phyloP scores from a whole-genome alignment of 2,888 invertebrate species.

The Microplitis manilae region DNA sequence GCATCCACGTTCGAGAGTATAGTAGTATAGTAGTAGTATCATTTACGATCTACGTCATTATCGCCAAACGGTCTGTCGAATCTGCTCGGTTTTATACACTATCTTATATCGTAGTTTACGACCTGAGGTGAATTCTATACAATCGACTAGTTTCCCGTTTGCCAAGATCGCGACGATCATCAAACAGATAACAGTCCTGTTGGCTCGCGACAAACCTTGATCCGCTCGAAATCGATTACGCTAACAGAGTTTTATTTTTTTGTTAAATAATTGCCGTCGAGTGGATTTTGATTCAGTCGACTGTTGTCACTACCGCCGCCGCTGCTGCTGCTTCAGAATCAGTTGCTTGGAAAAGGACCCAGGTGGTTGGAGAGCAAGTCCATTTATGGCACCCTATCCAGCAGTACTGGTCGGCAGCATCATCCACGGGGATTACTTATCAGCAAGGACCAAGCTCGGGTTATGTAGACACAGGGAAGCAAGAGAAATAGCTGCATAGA shows the following conservation, averaged over 20 bases:
- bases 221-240: slow-evolving; percentile 15
- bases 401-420: background rate
- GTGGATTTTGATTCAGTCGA: background rate
- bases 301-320: too few species aligned
- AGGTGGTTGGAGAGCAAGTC: background rate
- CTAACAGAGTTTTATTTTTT: background rate
- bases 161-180: slow-evolving; percentile 28
- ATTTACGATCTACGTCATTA: slow-evolving; percentile 36
- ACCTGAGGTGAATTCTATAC: slow-evolving; percentile 22
- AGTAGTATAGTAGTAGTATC: slow-evolving; percentile 14
- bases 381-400: background rate
- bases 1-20: background rate
- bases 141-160: slow-evolving; percentile 25
- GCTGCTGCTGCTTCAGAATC: background rate
- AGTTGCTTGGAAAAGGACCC: background rate
- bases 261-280: background rate
- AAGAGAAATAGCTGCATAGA: slow-evolving; percentile 8
- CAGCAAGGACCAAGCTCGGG: slow-evolving; percentile 1
- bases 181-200: slow-evolving; percentile 11
- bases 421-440: slow-evolving; percentile 6
- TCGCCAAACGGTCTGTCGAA: slow-evolving; percentile 24
- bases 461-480: background rate
- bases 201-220: slow-evolving; percentile 28
- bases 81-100: slow-evolving; percentile 18
- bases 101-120: slow-evolving; percentile 30